A percentile compares a stretch with the other conserved stretches of the same genome.
phyloP scores from a whole-genome alignment of 2,888 invertebrate genomes.

The Chaetogeoica ovagalla region DNA sequence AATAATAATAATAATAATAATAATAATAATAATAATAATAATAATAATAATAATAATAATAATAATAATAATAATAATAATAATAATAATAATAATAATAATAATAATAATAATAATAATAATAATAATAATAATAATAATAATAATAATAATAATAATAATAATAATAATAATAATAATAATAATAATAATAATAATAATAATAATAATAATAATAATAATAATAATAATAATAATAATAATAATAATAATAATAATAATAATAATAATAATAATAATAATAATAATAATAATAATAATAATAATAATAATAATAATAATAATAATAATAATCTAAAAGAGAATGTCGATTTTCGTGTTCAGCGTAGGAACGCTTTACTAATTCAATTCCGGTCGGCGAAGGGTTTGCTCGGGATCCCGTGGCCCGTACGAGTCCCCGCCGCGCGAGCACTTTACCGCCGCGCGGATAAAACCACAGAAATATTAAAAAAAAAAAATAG shows the following conservation, averaged over 20 bases:
- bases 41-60: neutral
- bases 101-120: too few relatives aligned
- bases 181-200: neutral
- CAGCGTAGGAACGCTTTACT: neutral
- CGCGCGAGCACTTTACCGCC: conserved; percentile 1
- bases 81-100: neutral
- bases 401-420: neutral
- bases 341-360: neutral
- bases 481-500: too few relatives aligned
- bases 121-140: neutral
- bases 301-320: too few relatives aligned
- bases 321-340: neutral
- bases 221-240: neutral
- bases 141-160: neutral
- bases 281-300: neutral
- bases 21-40: neutral
- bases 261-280: too few relatives aligned
- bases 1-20: too few relatives aligned
- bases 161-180: neutral
- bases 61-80: neutral
- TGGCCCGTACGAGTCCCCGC: neutral
- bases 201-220: too few relatives aligned
- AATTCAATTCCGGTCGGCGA: conserved; percentile 18
- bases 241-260: neutral
- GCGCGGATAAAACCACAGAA: too few relatives aligned